A percentile compares a stretch with the other conserved stretches of the same genome.
Evolutionary conservation across 2,113 vertebrate species (phyloP).

Genomic region (Sceloporus undulatus): DNA sequence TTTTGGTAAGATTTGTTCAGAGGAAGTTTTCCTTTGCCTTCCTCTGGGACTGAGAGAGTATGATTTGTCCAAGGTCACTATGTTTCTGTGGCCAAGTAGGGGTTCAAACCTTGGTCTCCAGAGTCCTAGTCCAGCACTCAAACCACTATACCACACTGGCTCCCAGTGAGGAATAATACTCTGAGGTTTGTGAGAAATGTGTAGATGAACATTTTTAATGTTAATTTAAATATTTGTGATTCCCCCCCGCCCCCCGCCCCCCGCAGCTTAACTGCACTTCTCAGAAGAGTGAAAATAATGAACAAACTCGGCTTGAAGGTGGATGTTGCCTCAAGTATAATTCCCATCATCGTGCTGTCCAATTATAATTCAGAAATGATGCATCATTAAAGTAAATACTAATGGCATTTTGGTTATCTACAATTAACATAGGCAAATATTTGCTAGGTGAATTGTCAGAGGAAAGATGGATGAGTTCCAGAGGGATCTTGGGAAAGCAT

Average conservation of each 20-base stretch:
- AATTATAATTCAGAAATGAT: conserved; percentile 57
- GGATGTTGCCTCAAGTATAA: conserved; percentile 16
- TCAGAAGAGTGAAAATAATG: conserved; percentile 57
- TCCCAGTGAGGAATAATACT: background rate
- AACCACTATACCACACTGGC: too few species aligned
- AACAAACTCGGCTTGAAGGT: conserved; percentile 52
- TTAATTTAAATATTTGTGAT: conserved; percentile 30
- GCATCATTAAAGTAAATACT: conserved; percentile 66
- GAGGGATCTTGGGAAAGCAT: conserved; percentile 32
- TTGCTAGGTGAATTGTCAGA: conserved; percentile 51
- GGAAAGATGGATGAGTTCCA: conserved; percentile 32
- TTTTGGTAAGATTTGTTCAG: too few species aligned
- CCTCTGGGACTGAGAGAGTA: too few species aligned
- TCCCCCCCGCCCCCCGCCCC: background rate
- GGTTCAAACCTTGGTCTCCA: too few species aligned
- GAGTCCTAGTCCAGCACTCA: too few species aligned
- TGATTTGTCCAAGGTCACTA: too few species aligned
- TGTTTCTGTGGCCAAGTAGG: too few species aligned
- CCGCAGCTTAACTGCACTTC: conserved; percentile 28
- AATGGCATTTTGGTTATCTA: conserved; percentile 47
- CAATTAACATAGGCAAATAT: conserved; percentile 40
- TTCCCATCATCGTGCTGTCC: conserved; percentile 52
- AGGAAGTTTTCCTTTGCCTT: too few species aligned
- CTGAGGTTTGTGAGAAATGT: background rate
- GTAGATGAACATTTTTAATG: conserved; percentile 44